Base-by-base conservation (phyloP, 2,888 invertebrate species). In the Notocelia uddmanniana region DNA sequence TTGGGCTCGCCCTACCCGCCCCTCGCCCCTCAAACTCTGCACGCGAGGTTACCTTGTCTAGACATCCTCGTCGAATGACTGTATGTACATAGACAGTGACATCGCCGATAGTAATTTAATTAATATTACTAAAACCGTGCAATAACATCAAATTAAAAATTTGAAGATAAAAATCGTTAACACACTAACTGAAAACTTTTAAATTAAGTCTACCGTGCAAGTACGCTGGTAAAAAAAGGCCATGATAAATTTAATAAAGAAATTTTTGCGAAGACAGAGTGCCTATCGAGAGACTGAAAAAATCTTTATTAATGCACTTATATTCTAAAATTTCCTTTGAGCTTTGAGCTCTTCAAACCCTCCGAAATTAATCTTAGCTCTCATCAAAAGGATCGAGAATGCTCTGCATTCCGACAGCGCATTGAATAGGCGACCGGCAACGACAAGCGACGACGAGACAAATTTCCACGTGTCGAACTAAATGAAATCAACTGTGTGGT, bases 241-340 rank as follows among this genome's bases (percentile, higher is more conserved):
- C 85, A 85, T 74, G 67, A 54, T 89, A 89, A 92, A 92, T 91
- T 91, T 90, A 91, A 92, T 92, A 90, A 92, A 89, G 89, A 87
- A 84, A 90, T 91, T 91, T 89, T 85, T 85, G 77, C 82, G 82
- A 85, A 83, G 85, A 82, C 83, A 81, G 86, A 90, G 88, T 88
- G 85, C 88, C 89, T 86, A 85, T 85, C 78, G 77, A 79, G 78
- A 80, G 79, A 80, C 83, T 85, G 83, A 88, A 86, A 88, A 68
- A 88, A 88, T 87, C 85, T 91, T 90, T 89, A 93, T 90, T 91
- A 91, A 92, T 93, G 90, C 91, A 92, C 91, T 92, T 92, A 91
- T 87, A 90, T 91, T 91, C 91, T 87, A 89, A 91, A 92, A 90
- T 89, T 89, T 89, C 90, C 90, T 91, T 93, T 93, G 91, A 90